Evolutionary conservation across 2,797 vertebrate genomes (phyloP), one percentile per base, ranked within the genome.

Genomic region (Falco peregrinus): DNA sequence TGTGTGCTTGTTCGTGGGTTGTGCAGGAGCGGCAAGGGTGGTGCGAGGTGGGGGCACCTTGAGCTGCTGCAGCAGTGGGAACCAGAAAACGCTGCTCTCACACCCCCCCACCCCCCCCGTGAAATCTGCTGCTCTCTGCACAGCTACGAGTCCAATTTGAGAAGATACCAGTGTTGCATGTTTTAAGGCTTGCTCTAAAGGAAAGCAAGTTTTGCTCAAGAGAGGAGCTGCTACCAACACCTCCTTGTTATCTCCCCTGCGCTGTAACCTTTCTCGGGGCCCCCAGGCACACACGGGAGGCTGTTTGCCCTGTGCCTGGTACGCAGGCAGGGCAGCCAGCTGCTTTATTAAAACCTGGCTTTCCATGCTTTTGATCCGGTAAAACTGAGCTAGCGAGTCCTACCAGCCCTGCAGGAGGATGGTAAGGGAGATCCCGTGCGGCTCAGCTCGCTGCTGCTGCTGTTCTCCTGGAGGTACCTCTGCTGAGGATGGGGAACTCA

Each of bases 371-470:
- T 53, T 39, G 60, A 54, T 74, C 10, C 3, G 26, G 74, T 47
- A 63, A 74, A 93, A 85, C 78, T 19, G 35, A 90, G 53, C 84
- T 22, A 76, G 59, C 84, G 43, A 91, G 90, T 89, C 76, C 86
- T 89, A 59, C 90, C 67, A 87, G 93, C 84, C 16, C 74, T 68
- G 59, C 70, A 26, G 74, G 67, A 61, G n/a, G 64, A 64, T 12
- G 35, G 64, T 29, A 56, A 84, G 48, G 60, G 51, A 87, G 48
- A 63, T 79, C 15, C 48, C 37, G 29, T 0, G 0, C 5, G 4
- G 51, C 39, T 91, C 4, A 14, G 39, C 39, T 41, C 39, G 39
- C 39, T 41, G 1, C 21, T 74, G 70, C 45, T 45, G 91, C 82
- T 2, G 1, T 54, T 86, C 16, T 51, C 7, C 78, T 89, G 57